Base-by-base conservation (phyloP, 2,797 vertebrate species). In the Melanogrammus aeglefinus region DNA sequence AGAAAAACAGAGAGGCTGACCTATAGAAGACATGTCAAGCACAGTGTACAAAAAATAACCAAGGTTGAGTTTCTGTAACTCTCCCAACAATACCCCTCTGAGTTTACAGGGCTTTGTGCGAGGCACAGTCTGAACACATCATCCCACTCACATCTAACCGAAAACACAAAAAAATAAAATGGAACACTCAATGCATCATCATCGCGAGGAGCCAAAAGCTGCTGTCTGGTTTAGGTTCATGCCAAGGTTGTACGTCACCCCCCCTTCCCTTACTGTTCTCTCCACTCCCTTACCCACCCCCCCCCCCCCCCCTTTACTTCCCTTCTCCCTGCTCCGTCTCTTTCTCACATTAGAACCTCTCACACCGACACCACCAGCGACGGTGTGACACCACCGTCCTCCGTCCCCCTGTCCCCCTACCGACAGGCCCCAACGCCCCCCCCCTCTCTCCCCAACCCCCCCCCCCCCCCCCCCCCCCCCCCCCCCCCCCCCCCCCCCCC, bases 261-360 rank as follows among this genome's bases (percentile, higher is more conserved):
- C 63, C 76, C 80, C 81, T 47, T 79, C 81, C 80, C 82, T 80
- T 21, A n/a, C 82, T 78, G 44, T 74, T 63, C 83, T 80, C 71
- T 75, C 80, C 81, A 63, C 81, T 82, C 80, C 81, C 81, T 8
- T 6, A 8, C 21, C 18, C 21, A 6, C 6, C n/a, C 21, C 21
- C 21, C 6, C 6, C 21, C 21, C n/a, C n/a, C 71, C 80, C 78
- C 81, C 86, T 21, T 57, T 24, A 7, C 6, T n/a, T n/a, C 24
- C 57, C 57, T 7, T 63, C 51, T 63, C 80, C 80, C 81, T 44
- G 84, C 85, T 88, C 90, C 89, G 89, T 92, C 91, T 88, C 85
- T 93, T 63, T 92, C 90, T 91, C 90, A 93, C 90, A 93, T 93
- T 92, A 91, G 92, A 91, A 89, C 90, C 87, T 89, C 89, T 91